phyloP scores from a whole-genome alignment of 2,797 vertebrate species.

The Spheniscus humboldti region DNA sequence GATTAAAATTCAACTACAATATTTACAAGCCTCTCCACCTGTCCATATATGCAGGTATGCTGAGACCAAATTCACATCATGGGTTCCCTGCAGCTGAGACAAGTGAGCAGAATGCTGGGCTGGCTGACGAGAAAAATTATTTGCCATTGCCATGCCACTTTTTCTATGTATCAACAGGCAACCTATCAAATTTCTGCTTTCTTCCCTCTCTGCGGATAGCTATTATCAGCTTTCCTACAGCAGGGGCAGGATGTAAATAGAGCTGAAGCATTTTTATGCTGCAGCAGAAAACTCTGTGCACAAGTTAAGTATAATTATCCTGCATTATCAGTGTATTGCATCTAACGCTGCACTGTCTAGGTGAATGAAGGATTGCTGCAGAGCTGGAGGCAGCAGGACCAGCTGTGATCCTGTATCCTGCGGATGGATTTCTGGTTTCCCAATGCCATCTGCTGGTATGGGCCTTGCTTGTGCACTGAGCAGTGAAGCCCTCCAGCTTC shows the following conservation, averaged over 20 bases:
- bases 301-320: not conserved
- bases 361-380: not conserved
- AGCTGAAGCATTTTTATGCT: not conserved
- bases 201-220: not conserved
- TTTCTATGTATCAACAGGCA: not conserved
- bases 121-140: not conserved
- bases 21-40: not conserved
- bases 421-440: constrained; percentile 30
- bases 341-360: rapidly evolving
- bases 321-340: not conserved
- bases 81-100: not conserved
- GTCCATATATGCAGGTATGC: not conserved
- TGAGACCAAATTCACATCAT: not conserved
- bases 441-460: constrained; percentile 65
- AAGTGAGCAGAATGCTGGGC: not conserved
- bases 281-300: not conserved
- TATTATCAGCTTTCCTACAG: not conserved
- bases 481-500: not conserved
- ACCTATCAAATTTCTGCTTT: not conserved
- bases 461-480: not conserved
- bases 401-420: not conserved
- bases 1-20: not conserved
- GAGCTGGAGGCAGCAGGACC: not conserved
- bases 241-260: not conserved
- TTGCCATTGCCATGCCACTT: not conserved